phyloP scores from a whole-genome alignment of 2,797 vertebrate genomes.

The Aselliscus stoliczkanus region DNA sequence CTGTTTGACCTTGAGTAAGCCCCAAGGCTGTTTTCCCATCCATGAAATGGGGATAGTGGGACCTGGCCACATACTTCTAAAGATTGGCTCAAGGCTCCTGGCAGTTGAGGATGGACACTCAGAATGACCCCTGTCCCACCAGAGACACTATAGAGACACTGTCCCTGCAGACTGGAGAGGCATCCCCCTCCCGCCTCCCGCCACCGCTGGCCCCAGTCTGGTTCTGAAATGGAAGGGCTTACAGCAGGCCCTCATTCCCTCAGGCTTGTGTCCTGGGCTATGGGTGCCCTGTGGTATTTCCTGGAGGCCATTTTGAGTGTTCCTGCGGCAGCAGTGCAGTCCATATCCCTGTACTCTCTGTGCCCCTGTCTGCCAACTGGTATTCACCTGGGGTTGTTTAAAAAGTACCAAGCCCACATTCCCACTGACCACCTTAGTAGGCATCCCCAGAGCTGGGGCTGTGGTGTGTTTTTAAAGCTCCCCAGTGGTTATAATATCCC shows the following conservation, averaged over 20 bases:
- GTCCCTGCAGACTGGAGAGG: not conserved
- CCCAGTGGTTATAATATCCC: not conserved
- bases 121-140: not conserved
- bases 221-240: no score
- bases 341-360: not conserved
- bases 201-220: not conserved
- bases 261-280: not conserved
- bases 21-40: not conserved
- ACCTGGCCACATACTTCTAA: not conserved
- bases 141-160: not conserved
- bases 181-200: no score
- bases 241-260: not conserved
- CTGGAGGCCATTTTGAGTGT: not conserved
- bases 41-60: not conserved
- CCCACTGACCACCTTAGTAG: not conserved
- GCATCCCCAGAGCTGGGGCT: not conserved
- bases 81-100: not conserved
- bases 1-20: not conserved
- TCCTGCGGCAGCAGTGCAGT: not conserved
- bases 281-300: rapidly evolving
- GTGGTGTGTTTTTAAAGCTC: not conserved
- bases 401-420: not conserved
- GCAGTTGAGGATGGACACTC: not conserved
- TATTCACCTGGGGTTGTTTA: not conserved
- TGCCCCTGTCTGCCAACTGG: not conserved